Conservation (phyloP, 2,113 vertebrate species). For the Hippoglossus stenolepis region DNA sequence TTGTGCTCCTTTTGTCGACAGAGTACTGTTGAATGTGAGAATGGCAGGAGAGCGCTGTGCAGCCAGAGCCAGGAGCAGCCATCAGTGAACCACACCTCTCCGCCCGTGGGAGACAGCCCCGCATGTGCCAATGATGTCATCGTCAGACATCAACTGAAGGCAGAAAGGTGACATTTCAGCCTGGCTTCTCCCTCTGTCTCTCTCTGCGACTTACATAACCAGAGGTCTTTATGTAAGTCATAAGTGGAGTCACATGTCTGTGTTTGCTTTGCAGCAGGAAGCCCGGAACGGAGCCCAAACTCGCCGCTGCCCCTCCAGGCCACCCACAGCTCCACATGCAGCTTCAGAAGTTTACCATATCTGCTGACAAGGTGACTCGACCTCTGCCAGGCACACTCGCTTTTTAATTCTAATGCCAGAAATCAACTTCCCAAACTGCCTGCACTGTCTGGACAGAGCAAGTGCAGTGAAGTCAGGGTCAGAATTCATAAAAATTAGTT, state of each 20-base stretch:
- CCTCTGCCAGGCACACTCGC: not conserved
- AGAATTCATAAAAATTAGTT: not conserved
- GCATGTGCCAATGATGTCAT: conserved; percentile 64
- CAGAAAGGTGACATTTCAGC: conserved; percentile 77
- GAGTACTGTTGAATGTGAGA: conserved; percentile 55
- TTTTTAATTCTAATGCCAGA: not conserved
- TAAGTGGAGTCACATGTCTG: conserved; percentile 74
- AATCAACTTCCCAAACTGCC: conserved; percentile 11
- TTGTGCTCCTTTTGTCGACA: conserved; percentile 47
- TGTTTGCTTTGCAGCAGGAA: conserved; percentile 75
- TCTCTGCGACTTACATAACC: conserved; percentile 64
- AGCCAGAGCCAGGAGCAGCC: conserved; percentile 61
- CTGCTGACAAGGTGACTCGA: conserved; percentile 82
- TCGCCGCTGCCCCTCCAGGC: conserved; percentile 45
- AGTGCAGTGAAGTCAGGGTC: not conserved
- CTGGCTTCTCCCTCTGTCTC: conserved; percentile 16
- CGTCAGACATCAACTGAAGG: conserved; percentile 59
- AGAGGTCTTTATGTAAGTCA: conserved; percentile 68
- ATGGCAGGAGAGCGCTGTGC: conserved; percentile 29
- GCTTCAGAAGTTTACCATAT: conserved; percentile 84
- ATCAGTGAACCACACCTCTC: conserved; percentile 55
- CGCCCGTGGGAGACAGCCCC: conserved; percentile 53
- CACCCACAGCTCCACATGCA: conserved; percentile 78
- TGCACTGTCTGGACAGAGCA: not conserved
- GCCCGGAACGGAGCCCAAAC: conserved; percentile 57